These are phyloP conservation scores for Pemphredon lugubris DNA, from an alignment of 2,888 invertebrate species.

Conservation along the genomic window DNA sequence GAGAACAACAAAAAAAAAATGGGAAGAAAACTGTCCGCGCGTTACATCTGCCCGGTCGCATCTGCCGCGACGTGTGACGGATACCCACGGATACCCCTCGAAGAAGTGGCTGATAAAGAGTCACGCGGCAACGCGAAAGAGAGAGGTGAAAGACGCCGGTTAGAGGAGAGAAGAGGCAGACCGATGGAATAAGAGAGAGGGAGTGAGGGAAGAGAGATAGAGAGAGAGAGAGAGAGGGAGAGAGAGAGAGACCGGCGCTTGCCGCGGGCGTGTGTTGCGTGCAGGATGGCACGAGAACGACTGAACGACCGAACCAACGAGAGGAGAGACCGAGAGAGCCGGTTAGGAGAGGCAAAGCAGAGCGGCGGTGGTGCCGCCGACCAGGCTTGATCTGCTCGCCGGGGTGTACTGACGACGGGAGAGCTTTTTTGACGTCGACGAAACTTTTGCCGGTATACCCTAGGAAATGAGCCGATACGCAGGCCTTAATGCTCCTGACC, in stretches of 20 bases:
- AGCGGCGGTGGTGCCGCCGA: conserved; percentile 22
- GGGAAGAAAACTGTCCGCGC: no score
- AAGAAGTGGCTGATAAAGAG: no score
- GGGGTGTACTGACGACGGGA: conserved; percentile 4
- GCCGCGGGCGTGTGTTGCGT: conserved; percentile 57
- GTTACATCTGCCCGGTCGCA: conserved; percentile 4
- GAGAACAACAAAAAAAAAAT: no score
- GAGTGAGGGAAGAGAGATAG: background rate
- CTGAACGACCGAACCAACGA: no score
- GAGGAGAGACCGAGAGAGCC: conserved; percentile 58
- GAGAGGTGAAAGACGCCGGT: no score
- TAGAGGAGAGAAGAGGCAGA: no score
- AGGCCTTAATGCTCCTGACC: conserved; percentile 47
- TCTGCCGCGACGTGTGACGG: conserved; percentile 38
- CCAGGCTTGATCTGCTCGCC: conserved; percentile 25
- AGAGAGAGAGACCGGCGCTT: conserved; percentile 9
- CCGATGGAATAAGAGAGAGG: no score
- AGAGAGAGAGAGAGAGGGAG: background rate
- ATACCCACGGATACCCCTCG: no score
- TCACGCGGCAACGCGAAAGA: no score
- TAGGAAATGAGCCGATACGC: conserved; percentile 11
- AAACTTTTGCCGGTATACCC: conserved; percentile 17
- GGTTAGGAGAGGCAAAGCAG: conserved; percentile 26
- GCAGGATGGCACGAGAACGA: conserved; percentile 65
- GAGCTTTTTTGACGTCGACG: conserved; percentile 18